These are phyloP conservation scores for Matsumyia berberina DNA, from an alignment of 2,888 invertebrate species.

Conservation along the genomic window DNA sequence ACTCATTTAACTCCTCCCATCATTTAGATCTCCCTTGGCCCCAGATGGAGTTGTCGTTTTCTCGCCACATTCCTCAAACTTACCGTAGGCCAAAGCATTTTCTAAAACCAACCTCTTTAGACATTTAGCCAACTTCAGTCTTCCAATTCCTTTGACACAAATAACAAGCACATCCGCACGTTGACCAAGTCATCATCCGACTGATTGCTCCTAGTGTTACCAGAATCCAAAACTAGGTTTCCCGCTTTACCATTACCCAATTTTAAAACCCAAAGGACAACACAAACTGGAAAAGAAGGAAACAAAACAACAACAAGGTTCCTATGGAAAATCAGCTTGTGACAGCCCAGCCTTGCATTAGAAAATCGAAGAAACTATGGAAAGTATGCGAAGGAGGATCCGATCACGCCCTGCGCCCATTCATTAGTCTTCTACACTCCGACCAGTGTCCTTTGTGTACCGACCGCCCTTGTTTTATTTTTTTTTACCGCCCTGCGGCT, in stretches of 20 bases:
- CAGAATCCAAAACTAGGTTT: constrained; percentile 49
- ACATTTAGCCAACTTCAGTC: not conserved
- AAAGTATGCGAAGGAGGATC: constrained; percentile 8
- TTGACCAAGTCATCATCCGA: constrained; percentile 20
- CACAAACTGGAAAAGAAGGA: constrained; percentile 19
- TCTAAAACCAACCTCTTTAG: not conserved
- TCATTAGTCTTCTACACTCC: constrained; percentile 48
- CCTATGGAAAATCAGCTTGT: constrained; percentile 46
- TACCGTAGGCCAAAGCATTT: not conserved
- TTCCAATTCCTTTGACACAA: constrained; percentile 1
- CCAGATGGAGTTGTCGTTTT: no score
- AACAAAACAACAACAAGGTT: constrained; percentile 26
- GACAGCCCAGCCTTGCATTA: constrained; percentile 54
- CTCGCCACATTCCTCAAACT: no score
- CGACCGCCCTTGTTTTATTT: constrained; percentile 41
- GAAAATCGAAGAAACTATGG: constrained; percentile 44
- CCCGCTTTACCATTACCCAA: constrained; percentile 42
- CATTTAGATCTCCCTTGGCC: no score
- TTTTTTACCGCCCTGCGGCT: constrained; percentile 50
- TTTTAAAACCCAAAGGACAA: constrained; percentile 20
- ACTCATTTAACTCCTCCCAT: no score
- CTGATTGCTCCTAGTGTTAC: constrained; percentile 47
- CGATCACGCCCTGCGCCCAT: constrained; percentile 45
- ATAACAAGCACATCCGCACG: constrained; percentile 19
- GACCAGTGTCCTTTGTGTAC: constrained; percentile 31